A percentile compares a stretch with the other conserved stretches of the same genome.
These are phyloP conservation scores for Acanthisitta chloris DNA, from an alignment of 2,113 vertebrate genomes.

Conservation along the genomic window DNA sequence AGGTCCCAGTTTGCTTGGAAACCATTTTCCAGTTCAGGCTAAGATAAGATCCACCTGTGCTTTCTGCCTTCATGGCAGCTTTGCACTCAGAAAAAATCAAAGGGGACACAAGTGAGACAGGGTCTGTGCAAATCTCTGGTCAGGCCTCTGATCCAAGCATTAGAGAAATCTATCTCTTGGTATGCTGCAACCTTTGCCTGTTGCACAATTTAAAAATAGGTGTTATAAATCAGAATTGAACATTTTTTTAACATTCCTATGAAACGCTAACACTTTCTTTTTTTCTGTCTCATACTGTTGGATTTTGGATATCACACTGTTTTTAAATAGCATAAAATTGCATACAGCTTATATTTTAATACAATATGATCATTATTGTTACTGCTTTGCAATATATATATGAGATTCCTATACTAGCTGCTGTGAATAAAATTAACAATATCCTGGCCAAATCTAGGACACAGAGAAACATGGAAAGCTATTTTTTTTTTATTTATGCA, in stretches of 20 bases:
- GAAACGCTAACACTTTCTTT: neutral
- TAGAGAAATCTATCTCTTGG: neutral
- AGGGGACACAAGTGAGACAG: neutral
- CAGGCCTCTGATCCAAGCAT: neutral
- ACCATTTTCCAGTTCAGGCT: neutral
- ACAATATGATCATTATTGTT: neutral
- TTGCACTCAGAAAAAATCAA: accelerated
- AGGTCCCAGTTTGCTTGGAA: neutral
- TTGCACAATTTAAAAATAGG: neutral
- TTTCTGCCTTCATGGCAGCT: neutral
- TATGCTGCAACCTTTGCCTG: neutral
- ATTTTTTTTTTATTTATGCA: neutral
- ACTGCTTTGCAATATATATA: neutral
- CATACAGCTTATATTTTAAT: neutral
- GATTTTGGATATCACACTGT: neutral
- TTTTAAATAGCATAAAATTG: neutral
- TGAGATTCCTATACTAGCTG: neutral
- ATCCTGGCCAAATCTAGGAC: neutral
- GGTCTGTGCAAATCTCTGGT: neutral
- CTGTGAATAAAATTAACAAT: neutral
- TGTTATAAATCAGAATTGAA: neutral
- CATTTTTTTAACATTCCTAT: neutral
- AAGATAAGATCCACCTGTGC: neutral
- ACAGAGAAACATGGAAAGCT: neutral
- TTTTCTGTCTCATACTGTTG: neutral